Base-by-base conservation (phyloP, 2,888 invertebrate species). In the Sepioteuthis lessoniana region DNA sequence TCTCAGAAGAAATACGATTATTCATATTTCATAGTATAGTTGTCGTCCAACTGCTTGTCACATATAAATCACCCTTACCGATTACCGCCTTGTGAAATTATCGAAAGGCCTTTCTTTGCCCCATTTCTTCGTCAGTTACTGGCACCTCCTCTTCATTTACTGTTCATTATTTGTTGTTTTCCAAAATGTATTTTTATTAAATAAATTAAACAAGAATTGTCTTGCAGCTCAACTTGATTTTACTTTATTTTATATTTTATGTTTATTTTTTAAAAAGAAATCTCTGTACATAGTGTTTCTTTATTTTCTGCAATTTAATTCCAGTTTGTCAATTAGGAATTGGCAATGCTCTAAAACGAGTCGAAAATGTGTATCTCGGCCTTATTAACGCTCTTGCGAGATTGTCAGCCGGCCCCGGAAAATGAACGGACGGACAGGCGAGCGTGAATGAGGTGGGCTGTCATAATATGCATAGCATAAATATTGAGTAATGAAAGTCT, bases 401-500 rank as follows among this genome's bases (percentile, higher is more conserved):
- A 76, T 76, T 35, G 76, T 76, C 35, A 76, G 76, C 76, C 13
- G 76, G n/a, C 76, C 35, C 35, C 25, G 16, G n/a, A 16, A 76
- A 76, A 76, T n/a, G 76, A 76, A 76, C 16, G 76, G 25, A 76
- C n/a, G n/a, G 25, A 76, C n/a, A 10, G 76, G 76, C n/a, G 76
- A 76, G 76, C 76, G n/a, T 35, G 76, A 35, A 76, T 76, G 76
- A 76, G 76, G 76, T 35, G 76, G 76, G 76, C 76, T 76, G 76
- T 76, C 76, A 76, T 35, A 76, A 76, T 76, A 76, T 35, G n/a
- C 19, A 19, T 35, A n/a, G n/a, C 16, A 76, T 76, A n/a, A n/a
- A 76, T 76, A 76, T 76, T 76, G 76, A 76, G 76, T 76, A n/a
- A 76, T 35, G 76, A 76, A 76, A 76, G 16, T 76, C 76, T 76